These are phyloP conservation scores for Tadarida brasiliensis DNA, from an alignment of 2,797 vertebrate genomes.

Conservation along the genomic window DNA sequence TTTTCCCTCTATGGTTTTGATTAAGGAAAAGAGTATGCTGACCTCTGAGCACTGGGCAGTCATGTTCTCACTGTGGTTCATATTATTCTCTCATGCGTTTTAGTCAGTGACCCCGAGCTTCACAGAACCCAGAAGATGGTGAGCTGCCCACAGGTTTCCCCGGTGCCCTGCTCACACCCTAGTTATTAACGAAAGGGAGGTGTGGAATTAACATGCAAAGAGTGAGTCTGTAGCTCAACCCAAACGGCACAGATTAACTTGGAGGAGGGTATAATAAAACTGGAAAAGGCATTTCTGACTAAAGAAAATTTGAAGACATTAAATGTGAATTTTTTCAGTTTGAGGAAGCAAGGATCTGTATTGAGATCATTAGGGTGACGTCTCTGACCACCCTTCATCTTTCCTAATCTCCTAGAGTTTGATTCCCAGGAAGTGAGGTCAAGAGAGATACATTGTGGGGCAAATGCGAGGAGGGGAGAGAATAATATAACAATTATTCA, in stretches of 20 bases:
- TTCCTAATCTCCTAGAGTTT: background rate
- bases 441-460: background rate
- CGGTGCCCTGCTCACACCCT: rapidly evolving
- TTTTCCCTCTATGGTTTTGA: background rate
- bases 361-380: background rate
- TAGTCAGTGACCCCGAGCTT: background rate
- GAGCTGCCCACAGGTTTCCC: background rate
- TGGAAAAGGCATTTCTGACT: background rate
- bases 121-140: rapidly evolving
- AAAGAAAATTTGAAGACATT: background rate
- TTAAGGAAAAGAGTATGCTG: background rate
- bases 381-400: background rate
- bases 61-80: background rate
- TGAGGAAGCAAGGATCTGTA: background rate
- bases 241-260: background rate
- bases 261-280: background rate
- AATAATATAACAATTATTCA: background rate
- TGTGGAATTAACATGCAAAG: background rate
- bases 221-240: background rate
- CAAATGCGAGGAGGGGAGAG: background rate
- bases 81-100: background rate
- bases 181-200: too few relatives aligned
- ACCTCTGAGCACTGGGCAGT: background rate
- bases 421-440: background rate
- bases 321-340: background rate